phyloP scores from a whole-genome alignment of 92 coral and sea anemone species.

The Heteractis magnifica region DNA sequence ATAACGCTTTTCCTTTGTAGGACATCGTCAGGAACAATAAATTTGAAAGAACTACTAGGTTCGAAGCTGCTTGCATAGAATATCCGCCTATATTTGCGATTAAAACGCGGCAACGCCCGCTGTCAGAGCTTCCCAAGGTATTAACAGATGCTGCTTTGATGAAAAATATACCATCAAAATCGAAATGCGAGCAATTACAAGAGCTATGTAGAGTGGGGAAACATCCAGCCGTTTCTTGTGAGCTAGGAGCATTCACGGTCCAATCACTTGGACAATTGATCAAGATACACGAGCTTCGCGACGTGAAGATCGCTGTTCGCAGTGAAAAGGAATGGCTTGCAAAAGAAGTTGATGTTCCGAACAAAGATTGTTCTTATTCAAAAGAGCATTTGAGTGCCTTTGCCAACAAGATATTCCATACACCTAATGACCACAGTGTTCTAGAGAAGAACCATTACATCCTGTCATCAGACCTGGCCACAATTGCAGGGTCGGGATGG shows the following conservation, averaged over 20 bases:
- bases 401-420: conserved; percentile 13
- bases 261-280: conserved; percentile 19
- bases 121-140: not conserved
- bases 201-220: conserved; percentile 20
- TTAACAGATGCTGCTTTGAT: conserved; percentile 21
- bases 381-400: conserved; percentile 22
- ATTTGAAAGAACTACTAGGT: too few species aligned
- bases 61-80: too few species aligned
- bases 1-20: too few species aligned
- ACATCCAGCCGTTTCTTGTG: conserved; percentile 31
- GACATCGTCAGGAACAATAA: too few species aligned
- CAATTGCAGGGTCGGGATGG: conserved; percentile 34
- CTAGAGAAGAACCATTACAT: conserved; percentile 24
- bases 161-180: conserved; percentile 31
- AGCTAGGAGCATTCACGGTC: conserved; percentile 31
- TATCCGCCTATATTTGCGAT: too few species aligned
- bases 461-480: conserved; percentile 44
- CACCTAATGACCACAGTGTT: conserved; percentile 34
- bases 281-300: conserved; percentile 38
- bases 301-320: conserved; percentile 8
- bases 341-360: conserved; percentile 11
- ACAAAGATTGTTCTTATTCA: conserved; percentile 19
- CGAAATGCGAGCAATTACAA: conserved; percentile 43
- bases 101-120: too few species aligned
- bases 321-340: conserved; percentile 37